Base-by-base conservation (phyloP, 2,113 vertebrate species). In the Phylloscopus trochiloides region DNA sequence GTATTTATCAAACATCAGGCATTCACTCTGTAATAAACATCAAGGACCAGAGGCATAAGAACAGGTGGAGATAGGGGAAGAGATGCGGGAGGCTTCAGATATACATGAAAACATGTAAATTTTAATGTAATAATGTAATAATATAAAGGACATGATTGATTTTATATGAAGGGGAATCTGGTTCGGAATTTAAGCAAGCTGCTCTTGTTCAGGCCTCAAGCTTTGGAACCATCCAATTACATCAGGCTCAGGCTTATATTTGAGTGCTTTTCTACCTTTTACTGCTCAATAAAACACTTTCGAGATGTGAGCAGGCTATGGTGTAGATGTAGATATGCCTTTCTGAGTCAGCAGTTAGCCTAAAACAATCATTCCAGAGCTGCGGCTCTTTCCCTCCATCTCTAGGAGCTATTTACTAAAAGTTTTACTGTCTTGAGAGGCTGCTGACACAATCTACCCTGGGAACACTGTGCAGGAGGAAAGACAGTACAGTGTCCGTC, bases 251-350 rank as follows among this genome's bases (percentile, higher is more conserved):
- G 54, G 18, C 47, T 70, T 93, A 66, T 73, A 66, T 94, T 89
- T 87, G 74, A 82, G 38, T 70, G 43, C 13, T 92, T 95, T 95
- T 88, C 63, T 88, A 22, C n/a, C 31, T 88, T 96, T 90, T 73
- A 77, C 71, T 74, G 52, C 61, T 65, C 80, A 88, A 63, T 80
- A 93, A 93, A 92, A 80, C 45, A 59, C 84, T 96, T 48, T 25
- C n/a, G 71, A 88, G 68, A 57, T 45, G 40, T 57, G 59, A 94
- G 51, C 20, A 55, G 63, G 14, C 59, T 58, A 3, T 67, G 18
- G 57, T 36, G 5, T 73, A 57, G 34, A 55, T 50, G 57, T n/a
- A 91, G 84, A 90, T 83, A 62, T 4, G n/a, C n/a, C 81, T 82
- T 73, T 61, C 16, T 77, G 51, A 74, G 72, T 67, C 63, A 92